Evolutionary conservation across 2,113 vertebrate genomes (phyloP).

Genomic region (Trogon surrucura): DNA sequence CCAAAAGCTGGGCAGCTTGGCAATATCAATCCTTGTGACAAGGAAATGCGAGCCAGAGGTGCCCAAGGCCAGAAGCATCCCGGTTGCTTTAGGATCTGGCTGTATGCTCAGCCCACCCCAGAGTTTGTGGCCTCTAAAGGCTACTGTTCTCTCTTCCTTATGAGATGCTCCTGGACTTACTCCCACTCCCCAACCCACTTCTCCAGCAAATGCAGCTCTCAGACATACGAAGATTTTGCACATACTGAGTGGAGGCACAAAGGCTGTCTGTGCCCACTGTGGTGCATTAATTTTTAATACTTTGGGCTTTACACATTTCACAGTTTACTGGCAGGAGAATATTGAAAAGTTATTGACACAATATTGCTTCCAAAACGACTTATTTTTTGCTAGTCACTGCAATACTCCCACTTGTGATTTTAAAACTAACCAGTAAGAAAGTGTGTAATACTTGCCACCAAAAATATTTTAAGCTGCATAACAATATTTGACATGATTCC

Average conservation of each 20-base stretch:
- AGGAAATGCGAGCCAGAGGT: background rate
- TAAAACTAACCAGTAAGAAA: background rate
- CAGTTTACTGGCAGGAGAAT: background rate
- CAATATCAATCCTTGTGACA: background rate
- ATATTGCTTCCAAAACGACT: background rate
- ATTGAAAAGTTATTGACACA: background rate
- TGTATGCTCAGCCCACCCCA: background rate
- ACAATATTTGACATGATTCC: background rate
- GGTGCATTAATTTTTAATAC: background rate
- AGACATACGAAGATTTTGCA: background rate
- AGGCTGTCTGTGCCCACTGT: background rate
- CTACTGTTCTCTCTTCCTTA: background rate
- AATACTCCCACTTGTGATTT: background rate
- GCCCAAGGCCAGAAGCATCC: background rate
- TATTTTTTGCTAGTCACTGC: background rate
- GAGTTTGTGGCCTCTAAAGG: background rate
- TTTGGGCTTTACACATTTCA: background rate
- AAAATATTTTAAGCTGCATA: background rate
- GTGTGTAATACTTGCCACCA: background rate
- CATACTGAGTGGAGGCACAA: background rate
- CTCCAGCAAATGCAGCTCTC: background rate
- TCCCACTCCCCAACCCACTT: background rate
- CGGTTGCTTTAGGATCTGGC: background rate
- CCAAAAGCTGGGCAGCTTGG: background rate
- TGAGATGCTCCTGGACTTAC: background rate